A percentile compares a stretch with the other conserved stretches of the same genome.
phyloP scores from a whole-genome alignment of 2,888 invertebrate genomes.

The Meteorus colon region DNA sequence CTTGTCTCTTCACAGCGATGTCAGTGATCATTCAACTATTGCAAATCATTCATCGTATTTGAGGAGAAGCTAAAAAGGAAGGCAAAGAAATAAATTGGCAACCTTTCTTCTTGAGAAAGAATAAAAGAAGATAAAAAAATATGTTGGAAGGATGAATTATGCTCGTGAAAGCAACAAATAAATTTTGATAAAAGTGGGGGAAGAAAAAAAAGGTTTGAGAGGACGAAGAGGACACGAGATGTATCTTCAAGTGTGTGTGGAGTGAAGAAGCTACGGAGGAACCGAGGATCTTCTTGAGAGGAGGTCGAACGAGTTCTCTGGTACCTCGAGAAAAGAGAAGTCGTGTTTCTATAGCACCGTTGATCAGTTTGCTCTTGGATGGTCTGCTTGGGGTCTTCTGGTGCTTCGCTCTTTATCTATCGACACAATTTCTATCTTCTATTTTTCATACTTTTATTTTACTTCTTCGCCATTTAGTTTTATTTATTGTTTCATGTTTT shows the following conservation, averaged over 20 bases:
- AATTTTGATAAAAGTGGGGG: constrained; percentile 2
- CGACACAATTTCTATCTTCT: too few relatives aligned
- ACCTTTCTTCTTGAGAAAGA: neutral
- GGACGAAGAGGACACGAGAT: constrained; percentile 37
- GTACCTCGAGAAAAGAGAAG: constrained; percentile 9
- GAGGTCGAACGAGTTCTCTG: constrained; percentile 14
- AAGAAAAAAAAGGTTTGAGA: constrained; percentile 27
- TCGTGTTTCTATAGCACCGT: neutral
- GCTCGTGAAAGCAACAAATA: constrained; percentile 12
- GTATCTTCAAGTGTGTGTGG: constrained; percentile 29
- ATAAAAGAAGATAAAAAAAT: constrained; percentile 1
- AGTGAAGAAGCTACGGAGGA: constrained; percentile 26
- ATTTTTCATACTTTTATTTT: too few relatives aligned
- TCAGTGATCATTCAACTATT: neutral
- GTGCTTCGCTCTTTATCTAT: too few relatives aligned
- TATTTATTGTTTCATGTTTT: neutral
- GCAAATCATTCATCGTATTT: neutral
- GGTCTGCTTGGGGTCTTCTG: constrained; percentile 1
- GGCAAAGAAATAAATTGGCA: neutral
- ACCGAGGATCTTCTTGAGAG: constrained; percentile 10
- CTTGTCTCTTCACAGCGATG: neutral
- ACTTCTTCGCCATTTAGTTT: neutral
- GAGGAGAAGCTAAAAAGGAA: neutral
- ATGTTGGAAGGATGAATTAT: neutral
- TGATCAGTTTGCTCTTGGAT: neutral